phyloP scores from a whole-genome alignment of 2,888 invertebrate genomes.

The Catocala fraxini region DNA sequence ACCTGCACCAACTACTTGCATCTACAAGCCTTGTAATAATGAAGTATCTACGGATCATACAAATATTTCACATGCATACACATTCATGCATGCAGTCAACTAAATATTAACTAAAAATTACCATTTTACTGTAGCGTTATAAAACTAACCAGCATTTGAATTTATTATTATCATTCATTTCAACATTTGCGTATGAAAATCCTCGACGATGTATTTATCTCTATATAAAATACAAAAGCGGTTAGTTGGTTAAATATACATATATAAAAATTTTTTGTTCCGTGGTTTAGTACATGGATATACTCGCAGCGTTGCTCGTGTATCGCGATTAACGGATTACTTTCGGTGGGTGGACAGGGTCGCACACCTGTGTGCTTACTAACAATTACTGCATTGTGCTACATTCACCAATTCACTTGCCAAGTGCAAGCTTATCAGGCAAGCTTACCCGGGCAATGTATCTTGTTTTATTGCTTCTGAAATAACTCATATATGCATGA shows the following conservation, averaged over 20 bases:
- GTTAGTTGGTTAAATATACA: not conserved
- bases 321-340: slow-evolving; percentile 4
- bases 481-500: not conserved
- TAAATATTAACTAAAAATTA: too few species aligned
- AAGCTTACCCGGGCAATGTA: not conserved
- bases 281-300: not conserved
- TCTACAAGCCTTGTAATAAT: too few species aligned
- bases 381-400: not conserved
- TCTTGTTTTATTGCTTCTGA: not conserved
- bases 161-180: too few species aligned
- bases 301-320: not conserved
- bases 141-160: too few species aligned
- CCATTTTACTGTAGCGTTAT: too few species aligned
- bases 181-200: too few species aligned
- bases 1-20: too few species aligned
- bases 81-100: too few species aligned
- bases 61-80: too few species aligned
- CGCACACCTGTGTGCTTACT: not conserved
- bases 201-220: too few species aligned
- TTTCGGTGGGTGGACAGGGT: not conserved
- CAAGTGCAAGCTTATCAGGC: not conserved
- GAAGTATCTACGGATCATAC: too few species aligned
- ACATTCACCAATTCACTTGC: not conserved
- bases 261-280: too few species aligned
- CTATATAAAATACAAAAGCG: not conserved